These are phyloP conservation scores for Thysanoteuthis rhombus DNA, from an alignment of 2,888 invertebrate species.

Conservation along the genomic window DNA sequence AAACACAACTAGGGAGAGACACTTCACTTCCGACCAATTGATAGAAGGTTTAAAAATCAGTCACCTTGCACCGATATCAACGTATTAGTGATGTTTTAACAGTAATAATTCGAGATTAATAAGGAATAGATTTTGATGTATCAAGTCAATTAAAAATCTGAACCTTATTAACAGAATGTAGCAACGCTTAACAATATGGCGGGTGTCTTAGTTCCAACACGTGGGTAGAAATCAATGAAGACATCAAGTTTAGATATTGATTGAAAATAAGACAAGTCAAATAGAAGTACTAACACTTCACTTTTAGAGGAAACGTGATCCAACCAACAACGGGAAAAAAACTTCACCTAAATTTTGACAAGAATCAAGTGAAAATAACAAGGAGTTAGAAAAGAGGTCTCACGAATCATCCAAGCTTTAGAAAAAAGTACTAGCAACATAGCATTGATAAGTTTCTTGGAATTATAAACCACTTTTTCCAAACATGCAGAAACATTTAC, in stretches of 20 bases:
- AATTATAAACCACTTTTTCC: too few relatives aligned
- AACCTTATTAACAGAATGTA: too few relatives aligned
- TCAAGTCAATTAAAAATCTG: too few relatives aligned
- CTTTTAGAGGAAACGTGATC: too few relatives aligned
- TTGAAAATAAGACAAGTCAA: not conserved
- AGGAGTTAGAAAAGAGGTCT: too few relatives aligned
- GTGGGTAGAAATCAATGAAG: not conserved
- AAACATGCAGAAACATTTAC: not conserved
- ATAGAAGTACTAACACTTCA: not conserved
- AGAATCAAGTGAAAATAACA: not conserved
- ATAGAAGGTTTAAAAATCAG: not conserved
- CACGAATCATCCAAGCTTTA: too few relatives aligned
- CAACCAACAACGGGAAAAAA: not conserved
- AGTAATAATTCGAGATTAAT: too few relatives aligned
- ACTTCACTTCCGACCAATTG: not conserved
- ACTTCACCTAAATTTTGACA: not conserved
- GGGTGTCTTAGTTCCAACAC: not conserved
- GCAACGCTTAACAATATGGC: not conserved
- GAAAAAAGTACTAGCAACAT: too few relatives aligned
- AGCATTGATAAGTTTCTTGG: too few relatives aligned
- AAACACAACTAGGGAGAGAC: slow-evolving; percentile 33
- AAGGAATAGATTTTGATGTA: too few relatives aligned
- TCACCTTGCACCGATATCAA: too few relatives aligned
- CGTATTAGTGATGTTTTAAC: too few relatives aligned
- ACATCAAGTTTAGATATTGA: not conserved